A percentile compares a stretch with the other conserved stretches of the same genome.
Evolutionary conservation across 2,113 vertebrate species (phyloP).

Genomic region (Talpa occidentalis): DNA sequence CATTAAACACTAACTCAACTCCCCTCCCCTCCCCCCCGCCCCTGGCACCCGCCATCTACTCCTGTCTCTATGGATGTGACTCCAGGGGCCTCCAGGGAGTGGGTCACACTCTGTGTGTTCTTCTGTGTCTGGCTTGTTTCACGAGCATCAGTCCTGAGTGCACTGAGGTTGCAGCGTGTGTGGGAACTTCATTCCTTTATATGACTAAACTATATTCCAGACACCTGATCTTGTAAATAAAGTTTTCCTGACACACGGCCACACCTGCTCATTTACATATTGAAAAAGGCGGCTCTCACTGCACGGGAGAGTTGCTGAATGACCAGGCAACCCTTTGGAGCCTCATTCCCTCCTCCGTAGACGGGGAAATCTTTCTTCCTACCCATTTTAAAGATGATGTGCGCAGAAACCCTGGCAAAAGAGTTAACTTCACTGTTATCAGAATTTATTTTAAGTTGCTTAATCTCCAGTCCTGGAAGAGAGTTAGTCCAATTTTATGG

Average conservation of each 20-base stretch:
- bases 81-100: no score
- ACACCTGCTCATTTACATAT: background rate
- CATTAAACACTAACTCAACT: no score
- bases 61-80: no score
- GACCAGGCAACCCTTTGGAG: background rate
- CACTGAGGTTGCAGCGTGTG: rapidly evolving
- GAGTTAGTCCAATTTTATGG: background rate
- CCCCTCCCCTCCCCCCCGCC: no score
- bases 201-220: background rate
- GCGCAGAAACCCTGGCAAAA: rapidly evolving
- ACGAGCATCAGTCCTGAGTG: background rate
- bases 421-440: background rate
- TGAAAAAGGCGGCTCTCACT: background rate
- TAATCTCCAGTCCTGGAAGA: background rate
- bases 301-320: background rate
- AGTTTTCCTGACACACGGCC: background rate
- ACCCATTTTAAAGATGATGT: background rate
- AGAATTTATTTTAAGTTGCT: background rate
- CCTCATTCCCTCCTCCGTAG: background rate
- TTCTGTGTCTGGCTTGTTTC: background rate
- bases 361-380: background rate
- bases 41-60: no score
- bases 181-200: background rate
- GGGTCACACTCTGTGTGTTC: background rate
- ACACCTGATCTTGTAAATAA: background rate